Evolutionary conservation across 2,113 vertebrate species (phyloP), one percentile per base, ranked within the genome.

Genomic region (Gallinago media): DNA sequence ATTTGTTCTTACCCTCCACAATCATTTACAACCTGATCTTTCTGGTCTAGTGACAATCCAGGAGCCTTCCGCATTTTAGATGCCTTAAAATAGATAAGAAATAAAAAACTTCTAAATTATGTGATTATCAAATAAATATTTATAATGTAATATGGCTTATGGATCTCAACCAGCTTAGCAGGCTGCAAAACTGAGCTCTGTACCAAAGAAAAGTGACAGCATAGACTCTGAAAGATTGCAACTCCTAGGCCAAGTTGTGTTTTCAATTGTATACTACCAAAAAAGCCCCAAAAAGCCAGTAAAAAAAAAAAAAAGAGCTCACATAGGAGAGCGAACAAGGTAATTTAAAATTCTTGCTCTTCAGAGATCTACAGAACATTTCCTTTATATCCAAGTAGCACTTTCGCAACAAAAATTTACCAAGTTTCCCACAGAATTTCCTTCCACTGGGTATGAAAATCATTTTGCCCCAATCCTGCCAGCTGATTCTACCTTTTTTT

Each of bases 231-330:
- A 81, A 79, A 59, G 27, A 32, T 1, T 58, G n/a, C 54, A 78
- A 32, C 4, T 38, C 27, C 40, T 11, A 65, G 15, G 21, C 44
- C 27, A 67, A 44, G 2, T 9, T 44, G 19, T 7, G 19, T 49
- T 76, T 86, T 72, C 22, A 65, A 61, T 6, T 26, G 29, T 36
- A 34, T 25, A 15, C 12, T 71, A 47, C 27, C 29, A 63, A 72
- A 47, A 77, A 42, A 5, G 0, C 3, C 25, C 8, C 27, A 85
- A 36, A 1, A 7, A 71, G 27, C 1, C 47, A 46, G 16, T 7
- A 61, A 61, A 62, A 63, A 54, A 46, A 40, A 19, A 44, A 46
- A 20, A 5, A 63, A 4, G 20, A 63, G 46, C 46, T 17, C 25
- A 58, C 13, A 8, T 0, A 44, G 22, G 66, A 38, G 0, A 71